Conservation (phyloP, 2,888 invertebrate species). For the Diploptera punctata region DNA sequence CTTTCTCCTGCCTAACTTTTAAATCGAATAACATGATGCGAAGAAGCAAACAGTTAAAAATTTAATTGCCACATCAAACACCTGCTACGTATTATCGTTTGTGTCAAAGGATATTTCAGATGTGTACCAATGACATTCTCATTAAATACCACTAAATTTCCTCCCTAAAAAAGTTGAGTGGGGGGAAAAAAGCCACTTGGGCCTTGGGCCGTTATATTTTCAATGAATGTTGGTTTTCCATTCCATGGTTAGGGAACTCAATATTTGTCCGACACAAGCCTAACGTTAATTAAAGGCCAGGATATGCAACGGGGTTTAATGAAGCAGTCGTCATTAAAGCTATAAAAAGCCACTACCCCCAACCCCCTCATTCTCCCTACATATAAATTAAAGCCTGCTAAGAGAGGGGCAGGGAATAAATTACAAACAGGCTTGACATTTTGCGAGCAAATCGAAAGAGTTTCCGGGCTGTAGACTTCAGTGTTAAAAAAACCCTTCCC, state of each 20-base stretch:
- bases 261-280: slow-evolving; percentile 21
- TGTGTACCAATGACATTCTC: neutral
- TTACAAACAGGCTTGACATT: slow-evolving; percentile 22
- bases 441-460: slow-evolving; percentile 20
- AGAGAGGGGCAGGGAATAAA: slow-evolving; percentile 4
- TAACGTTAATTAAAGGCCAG: slow-evolving; percentile 6
- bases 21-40: no score
- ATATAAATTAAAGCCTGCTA: no score
- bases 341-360: no score
- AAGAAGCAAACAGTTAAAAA: no score
- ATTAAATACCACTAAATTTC: neutral
- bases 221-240: slow-evolving; percentile 36
- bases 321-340: slow-evolving; percentile 5
- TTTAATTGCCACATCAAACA: neutral
- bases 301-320: slow-evolving; percentile 8
- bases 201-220: no score
- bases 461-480: no score
- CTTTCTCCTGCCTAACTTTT: no score
- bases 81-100: slow-evolving; percentile 4
- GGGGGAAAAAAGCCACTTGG: no score
- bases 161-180: no score
- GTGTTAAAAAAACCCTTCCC: no score
- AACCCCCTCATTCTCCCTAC: no score
- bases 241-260: slow-evolving; percentile 24
- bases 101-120: neutral